phyloP scores from a whole-genome alignment of 2,113 vertebrate genomes.

The Dicaeum eximium region DNA sequence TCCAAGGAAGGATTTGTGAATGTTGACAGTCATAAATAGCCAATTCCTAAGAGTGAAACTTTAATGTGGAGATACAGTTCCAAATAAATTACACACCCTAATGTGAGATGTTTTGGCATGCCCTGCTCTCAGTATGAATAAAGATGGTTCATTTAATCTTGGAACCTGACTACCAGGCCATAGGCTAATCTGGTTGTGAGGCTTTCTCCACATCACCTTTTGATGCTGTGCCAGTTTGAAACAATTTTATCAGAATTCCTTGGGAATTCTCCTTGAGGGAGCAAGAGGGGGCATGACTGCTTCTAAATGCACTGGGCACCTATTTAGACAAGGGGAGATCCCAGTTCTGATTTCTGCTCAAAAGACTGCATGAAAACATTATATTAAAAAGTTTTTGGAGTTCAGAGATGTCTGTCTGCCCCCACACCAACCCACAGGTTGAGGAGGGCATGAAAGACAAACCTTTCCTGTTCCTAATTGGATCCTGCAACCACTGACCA shows the following conservation, averaged over 20 bases:
- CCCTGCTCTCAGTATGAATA: background rate
- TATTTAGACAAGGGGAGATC: background rate
- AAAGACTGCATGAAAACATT: background rate
- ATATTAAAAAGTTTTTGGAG: background rate
- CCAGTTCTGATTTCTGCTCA: background rate
- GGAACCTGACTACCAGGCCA: background rate
- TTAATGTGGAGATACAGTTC: background rate
- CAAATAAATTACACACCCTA: background rate
- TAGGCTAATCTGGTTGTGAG: background rate
- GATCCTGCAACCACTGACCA: background rate
- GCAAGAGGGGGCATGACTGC: background rate
- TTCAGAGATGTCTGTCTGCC: background rate
- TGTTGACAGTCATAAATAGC: background rate
- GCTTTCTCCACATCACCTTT: background rate
- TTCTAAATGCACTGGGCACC: background rate
- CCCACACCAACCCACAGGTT: rapidly evolving
- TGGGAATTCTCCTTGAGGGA: background rate
- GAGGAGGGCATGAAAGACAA: background rate
- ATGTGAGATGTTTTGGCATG: background rate
- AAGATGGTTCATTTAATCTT: slow-evolving; percentile 11
- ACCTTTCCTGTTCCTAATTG: background rate
- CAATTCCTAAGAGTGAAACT: background rate
- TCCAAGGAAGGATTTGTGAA: background rate
- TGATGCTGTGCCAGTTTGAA: background rate
- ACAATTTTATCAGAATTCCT: background rate